Evolutionary conservation across 1,140 invertebrate genomes (phyloP), one percentile per base, ranked within the genome.

Genomic region (Carposina sasakii): DNA sequence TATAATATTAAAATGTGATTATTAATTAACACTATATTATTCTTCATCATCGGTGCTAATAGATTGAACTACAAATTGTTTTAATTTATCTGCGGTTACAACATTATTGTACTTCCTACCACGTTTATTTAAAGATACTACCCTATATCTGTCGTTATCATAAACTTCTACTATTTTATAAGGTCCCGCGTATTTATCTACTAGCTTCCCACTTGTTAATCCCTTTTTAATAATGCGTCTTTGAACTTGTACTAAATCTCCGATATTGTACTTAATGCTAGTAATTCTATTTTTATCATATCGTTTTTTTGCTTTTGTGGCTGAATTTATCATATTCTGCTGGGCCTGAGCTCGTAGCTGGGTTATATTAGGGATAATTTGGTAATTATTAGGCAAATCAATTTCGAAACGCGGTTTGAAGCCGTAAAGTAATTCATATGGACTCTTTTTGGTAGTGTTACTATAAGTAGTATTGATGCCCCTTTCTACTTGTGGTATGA

Each of bases 181-280:
- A 23, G 39, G 39, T 13, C 39, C 21, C 13, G 39, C 31, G 17
- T 41, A 41, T 24, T 41, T 41, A 41, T 41, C 39, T 10, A 41
- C 39, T 3, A 41, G 21, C 26, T 41, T 41, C 5, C 39, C 39
- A 24, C 39, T 41, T 6, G 39, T 41, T 13, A 41, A 22, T 1
- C 39, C 39, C 26, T 41, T 41, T 15, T 41, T 41, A 23, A 41
- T 41, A 24, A 41, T 41, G n/a, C 17, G 23, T 6, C 39, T 10
- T 41, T 41, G 39, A n/a, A 41, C n/a, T 24, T 41, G 39, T 3
- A 41, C 39, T 24, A 41, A 41, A 41, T 41, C 39, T 19, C 39
- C 39, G n/a, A 41, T 16, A 1, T 41, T 22, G 13, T 41, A 41
- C 8, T 41, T 41, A 23, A 24, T 24, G 16, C 21, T 41, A 5